A percentile compares a stretch with the other conserved stretches of the same genome.
Evolutionary conservation across 2,797 vertebrate genomes (phyloP).

Genomic region (Luscinia megarhynchos): DNA sequence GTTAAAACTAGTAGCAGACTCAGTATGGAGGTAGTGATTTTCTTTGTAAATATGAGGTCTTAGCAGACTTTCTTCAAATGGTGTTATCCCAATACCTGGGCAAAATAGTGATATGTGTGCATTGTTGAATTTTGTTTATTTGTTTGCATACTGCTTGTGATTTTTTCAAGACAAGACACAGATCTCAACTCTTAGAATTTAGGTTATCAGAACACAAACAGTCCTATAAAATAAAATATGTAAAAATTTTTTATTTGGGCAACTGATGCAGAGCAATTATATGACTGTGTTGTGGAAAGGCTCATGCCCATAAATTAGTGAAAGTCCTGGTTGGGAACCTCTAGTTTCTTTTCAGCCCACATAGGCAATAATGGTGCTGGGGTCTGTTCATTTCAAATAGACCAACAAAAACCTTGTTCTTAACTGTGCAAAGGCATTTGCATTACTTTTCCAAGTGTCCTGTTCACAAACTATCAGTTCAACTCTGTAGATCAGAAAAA

Average conservation of each 20-base stretch:
- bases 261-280: fast-evolving
- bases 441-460: neutral
- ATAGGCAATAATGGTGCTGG: neutral
- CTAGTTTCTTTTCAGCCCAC: neutral
- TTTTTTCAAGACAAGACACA: neutral
- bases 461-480: neutral
- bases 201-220: no score
- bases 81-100: neutral
- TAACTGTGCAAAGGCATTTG: neutral
- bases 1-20: neutral
- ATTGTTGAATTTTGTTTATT: neutral
- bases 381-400: neutral
- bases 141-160: neutral
- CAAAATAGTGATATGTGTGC: neutral
- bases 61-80: neutral
- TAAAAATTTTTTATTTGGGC: neutral
- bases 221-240: neutral
- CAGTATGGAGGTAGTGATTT: neutral
- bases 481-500: neutral
- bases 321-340: neutral
- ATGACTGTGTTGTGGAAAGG: neutral
- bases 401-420: neutral
- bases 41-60: neutral
- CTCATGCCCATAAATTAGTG: neutral
- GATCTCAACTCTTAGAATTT: neutral